Base-by-base conservation (phyloP, 1,140 invertebrate genomes). In the Drosophila nigrodunni region DNA sequence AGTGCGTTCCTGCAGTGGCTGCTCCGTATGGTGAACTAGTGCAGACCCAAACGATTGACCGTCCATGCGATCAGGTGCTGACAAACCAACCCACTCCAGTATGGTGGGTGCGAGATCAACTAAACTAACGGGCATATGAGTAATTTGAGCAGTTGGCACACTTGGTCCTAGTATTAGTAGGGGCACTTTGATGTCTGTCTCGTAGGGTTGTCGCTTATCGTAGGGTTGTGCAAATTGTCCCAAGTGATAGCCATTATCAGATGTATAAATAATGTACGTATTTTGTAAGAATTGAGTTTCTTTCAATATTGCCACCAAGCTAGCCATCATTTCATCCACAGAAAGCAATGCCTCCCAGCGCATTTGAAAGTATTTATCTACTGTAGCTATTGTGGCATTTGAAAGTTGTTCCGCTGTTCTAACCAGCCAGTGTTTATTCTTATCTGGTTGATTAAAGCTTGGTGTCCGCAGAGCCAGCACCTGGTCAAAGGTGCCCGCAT, bases 181-280 rank as follows among this genome's bases (percentile, higher is more conserved):
- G 6, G 97, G 97, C 1, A 98, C 95, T 80, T 94, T 94, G 37
- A 97, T 96, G 87, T 98, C 97, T 3, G 96, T 96, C 86, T 98
- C 97, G 91, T 98, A 98, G 0, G 96, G 96, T 77, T 97, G 96
- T 18, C 97, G 93, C 91, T 98, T 98, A 92, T 98, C 97, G 83
- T 95, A 95, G 0, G 97, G 96, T 93, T 97, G 94, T 21, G 96
- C 95, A 92, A 97, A 97, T 93, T 98, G 97, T 49, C 97, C 97
- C 82, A 98, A 93, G 93, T 98, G 97, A 93, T 95, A 98, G 54
- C 97, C 97, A 93, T 98, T 97, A 91, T 98, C 97, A 0, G 97
- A 97, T 0, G 97, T 96, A 78, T 96, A 97, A 50, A 98, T 95
- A 0, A 98, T 89, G 83, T 96, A 97, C 3, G 97, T 98, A 78